These are phyloP conservation scores for Lacanobia wlatinum DNA, from an alignment of 2,888 invertebrate species.

Conservation along the genomic window DNA sequence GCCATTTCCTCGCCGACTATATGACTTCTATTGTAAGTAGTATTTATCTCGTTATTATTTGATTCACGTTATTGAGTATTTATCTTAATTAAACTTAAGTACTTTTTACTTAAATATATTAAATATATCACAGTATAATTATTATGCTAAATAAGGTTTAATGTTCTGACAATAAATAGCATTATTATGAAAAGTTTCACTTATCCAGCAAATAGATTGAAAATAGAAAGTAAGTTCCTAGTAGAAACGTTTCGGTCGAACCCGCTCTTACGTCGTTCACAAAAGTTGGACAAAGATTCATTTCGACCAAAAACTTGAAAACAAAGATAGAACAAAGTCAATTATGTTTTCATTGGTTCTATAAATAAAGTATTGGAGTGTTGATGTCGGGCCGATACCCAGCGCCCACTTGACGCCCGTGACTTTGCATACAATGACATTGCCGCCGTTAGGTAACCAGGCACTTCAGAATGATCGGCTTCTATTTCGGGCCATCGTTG, in stretches of 20 bases:
- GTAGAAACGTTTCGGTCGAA: neutral
- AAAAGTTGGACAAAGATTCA: constrained; percentile 31
- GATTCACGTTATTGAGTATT: neutral
- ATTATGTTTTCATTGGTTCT: constrained; percentile 48
- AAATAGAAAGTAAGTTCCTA: neutral
- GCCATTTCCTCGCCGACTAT: constrained; percentile 28
- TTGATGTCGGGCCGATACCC: constrained; percentile 37
- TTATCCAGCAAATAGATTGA: neutral
- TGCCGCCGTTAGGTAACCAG: constrained; percentile 36
- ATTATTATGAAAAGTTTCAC: neutral
- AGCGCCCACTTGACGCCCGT: constrained; percentile 64
- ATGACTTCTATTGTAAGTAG: constrained; percentile 5
- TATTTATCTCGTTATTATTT: constrained; percentile 23
- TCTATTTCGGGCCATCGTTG: constrained; percentile 48
- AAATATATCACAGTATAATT: neutral
- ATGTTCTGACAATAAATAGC: neutral
- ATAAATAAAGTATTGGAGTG: constrained; percentile 58
- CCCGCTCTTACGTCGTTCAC: neutral
- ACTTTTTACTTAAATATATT: neutral
- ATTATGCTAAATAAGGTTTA: neutral
- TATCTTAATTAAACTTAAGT: neutral
- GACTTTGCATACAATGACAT: constrained; percentile 53
- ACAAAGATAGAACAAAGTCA: constrained; percentile 27
- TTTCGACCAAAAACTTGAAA: constrained; percentile 8
- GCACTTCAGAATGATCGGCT: constrained; percentile 37